Conservation (phyloP, 2,113 vertebrate species). For the Gymnarchus niloticus region DNA sequence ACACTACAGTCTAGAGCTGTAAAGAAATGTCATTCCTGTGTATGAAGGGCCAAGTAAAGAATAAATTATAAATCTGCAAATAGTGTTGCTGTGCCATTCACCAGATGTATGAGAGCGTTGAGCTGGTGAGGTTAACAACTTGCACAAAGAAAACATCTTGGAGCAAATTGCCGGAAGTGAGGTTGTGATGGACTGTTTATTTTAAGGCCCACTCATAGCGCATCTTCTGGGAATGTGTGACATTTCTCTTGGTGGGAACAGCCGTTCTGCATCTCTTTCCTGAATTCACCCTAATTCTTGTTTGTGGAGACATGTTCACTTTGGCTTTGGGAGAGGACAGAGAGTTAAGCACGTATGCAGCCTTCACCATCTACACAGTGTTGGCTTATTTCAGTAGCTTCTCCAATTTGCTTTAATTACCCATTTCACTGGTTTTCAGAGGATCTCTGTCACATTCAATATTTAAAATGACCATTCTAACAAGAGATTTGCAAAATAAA, state of each 20-base stretch:
- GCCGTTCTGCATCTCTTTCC: not conserved
- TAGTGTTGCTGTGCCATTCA: not conserved
- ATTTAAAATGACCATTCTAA: not conserved
- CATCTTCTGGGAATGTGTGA: not conserved
- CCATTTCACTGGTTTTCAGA: not conserved
- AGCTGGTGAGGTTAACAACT: not conserved
- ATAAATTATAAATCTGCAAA: not conserved
- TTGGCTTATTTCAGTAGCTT: not conserved
- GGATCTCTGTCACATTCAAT: not conserved
- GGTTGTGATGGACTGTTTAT: slow-evolving; percentile 1
- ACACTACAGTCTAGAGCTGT: not conserved
- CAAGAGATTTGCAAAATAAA: not conserved
- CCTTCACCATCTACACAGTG: no score
- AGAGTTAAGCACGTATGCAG: no score
- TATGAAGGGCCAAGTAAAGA: not conserved
- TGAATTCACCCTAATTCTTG: not conserved
- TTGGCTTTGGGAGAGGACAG: not conserved
- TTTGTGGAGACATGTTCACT: not conserved
- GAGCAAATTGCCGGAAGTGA: not conserved
- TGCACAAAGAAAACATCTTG: not conserved
- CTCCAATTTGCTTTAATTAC: not conserved
- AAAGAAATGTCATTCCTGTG: not conserved
- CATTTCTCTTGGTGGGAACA: not conserved
- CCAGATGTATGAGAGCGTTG: not conserved
- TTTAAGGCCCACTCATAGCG: not conserved